Base-by-base conservation (phyloP, 2,797 vertebrate genomes). In the Spondyliosoma cantharus region DNA sequence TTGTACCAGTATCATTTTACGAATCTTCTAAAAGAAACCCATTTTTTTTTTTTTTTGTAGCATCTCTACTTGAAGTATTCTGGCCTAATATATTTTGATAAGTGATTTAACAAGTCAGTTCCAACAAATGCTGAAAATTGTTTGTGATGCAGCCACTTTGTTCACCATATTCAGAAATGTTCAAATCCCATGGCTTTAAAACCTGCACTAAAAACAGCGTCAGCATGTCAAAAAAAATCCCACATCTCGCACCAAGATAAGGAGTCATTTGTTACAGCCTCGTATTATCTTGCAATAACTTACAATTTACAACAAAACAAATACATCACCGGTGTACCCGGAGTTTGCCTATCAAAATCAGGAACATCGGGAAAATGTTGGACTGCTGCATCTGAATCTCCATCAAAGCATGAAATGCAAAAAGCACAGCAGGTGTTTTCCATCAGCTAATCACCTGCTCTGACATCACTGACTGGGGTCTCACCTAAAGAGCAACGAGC, bases 381-480 rank as follows among this genome's bases (percentile, higher is more conserved):
- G 19, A 19, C 1, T 7, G 19, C 0, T 24, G 12, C 8, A 63
- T 59, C 5, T 43, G 20, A 53, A 67, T 58, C 4, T 58, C 56
- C 17, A 37, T 66, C 22, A 52, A 20, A 52, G 49, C 19, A 2
- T 29, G 9, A 8, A 4, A 3, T 12, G 1, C 43, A 49, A 25
- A 53, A 4, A 14, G 48, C 11, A 62, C 84, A 74, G 58, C 84
- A 76, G 58, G 79, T 83, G 84, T 62, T 86, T 74, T 66, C 62
- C 43, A 79, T 83, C 77, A 70, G 58, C 56, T 48, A 27, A 71
- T 71, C 46, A 71, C 74, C 75, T 48, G 64, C 71, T 62, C 16
- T 67, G 61, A 72, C 74, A 71, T 84, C 45, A 63, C 58, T 11
- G 50, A 53, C 14, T 13, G 13, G 14, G 53, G 8, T 43, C 17